Percentiles rank a stretch among this genome's conserved stretches.
phyloP scores from a whole-genome alignment of 1,140 invertebrate species.

The Lasioglossum albipes region DNA sequence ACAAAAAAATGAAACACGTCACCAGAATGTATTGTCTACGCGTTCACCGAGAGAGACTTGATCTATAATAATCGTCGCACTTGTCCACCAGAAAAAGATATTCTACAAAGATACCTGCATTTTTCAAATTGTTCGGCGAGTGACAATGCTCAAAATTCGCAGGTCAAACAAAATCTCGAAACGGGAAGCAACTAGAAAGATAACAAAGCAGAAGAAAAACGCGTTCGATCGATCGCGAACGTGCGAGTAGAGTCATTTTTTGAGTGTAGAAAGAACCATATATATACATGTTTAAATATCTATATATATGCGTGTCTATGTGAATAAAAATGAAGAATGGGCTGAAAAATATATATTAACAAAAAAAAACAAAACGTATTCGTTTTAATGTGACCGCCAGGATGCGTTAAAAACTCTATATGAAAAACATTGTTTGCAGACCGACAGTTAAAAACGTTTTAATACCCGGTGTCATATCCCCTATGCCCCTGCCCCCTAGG shows the following conservation, averaged over 20 bases:
- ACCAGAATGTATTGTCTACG: background rate
- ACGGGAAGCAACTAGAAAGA: background rate
- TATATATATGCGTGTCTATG: background rate
- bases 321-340: slow-evolving; percentile 49
- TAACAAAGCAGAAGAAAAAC: slow-evolving; percentile 4
- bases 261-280: background rate
- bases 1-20: slow-evolving; percentile 11
- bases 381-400: slow-evolving; percentile 51
- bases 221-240: slow-evolving; percentile 65
- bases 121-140: slow-evolving; percentile 44
- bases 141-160: slow-evolving; percentile 39
- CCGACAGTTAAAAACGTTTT: slow-evolving; percentile 81
- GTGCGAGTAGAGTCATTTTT: slow-evolving; percentile 38
- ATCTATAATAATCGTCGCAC: slow-evolving; percentile 48
- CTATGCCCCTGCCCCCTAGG: slow-evolving; percentile 77
- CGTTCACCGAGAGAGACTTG: slow-evolving; percentile 41
- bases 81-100: slow-evolving; percentile 25
- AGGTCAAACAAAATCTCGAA: background rate
- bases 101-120: slow-evolving; percentile 20
- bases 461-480: slow-evolving; percentile 80
- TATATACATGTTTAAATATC: background rate
- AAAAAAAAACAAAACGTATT: slow-evolving; percentile 7
- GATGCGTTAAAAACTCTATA: slow-evolving; percentile 72
- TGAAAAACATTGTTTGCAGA: slow-evolving; percentile 80
- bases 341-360: slow-evolving; percentile 14